Conservation (phyloP, 2,888 invertebrate species). For the Volucella zonaria region DNA sequence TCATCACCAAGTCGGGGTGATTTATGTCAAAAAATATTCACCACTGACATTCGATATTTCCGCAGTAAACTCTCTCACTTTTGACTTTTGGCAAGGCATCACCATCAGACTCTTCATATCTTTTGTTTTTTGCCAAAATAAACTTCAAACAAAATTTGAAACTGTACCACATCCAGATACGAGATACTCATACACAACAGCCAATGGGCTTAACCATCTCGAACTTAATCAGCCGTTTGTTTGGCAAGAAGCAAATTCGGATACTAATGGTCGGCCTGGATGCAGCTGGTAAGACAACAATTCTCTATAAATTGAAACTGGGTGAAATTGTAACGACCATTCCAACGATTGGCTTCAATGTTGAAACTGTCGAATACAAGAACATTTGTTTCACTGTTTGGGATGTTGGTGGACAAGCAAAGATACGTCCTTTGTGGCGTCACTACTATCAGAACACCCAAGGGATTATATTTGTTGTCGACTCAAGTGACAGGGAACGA, state of each 20-base stretch:
- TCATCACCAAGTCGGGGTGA: no score
- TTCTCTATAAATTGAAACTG: conserved; percentile 75
- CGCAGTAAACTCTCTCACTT: no score
- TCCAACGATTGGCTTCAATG: conserved; percentile 76
- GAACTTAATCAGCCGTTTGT: conserved; percentile 65
- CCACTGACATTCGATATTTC: no score
- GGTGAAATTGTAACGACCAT: conserved; percentile 75
- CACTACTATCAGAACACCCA: conserved; percentile 75
- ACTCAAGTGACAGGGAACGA: conserved; percentile 74
- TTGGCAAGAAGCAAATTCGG: conserved; percentile 73
- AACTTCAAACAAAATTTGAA: background rate
- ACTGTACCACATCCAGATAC: background rate
- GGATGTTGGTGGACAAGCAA: conserved; percentile 76
- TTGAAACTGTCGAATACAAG: conserved; percentile 75
- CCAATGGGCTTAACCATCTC: conserved; percentile 74
- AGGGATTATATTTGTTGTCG: conserved; percentile 74
- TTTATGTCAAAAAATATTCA: no score
- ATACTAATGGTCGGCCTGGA: conserved; percentile 75
- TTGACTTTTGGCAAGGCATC: no score
- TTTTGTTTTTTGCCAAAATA: no score
- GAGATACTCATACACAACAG: background rate
- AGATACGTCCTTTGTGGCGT: conserved; percentile 75
- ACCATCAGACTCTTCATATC: no score
- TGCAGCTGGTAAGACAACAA: conserved; percentile 76
- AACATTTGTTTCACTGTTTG: conserved; percentile 75